These are phyloP conservation scores for Caenorhabditis latens DNA, from an alignment of 1,140 invertebrate genomes.

Conservation along the genomic window DNA sequence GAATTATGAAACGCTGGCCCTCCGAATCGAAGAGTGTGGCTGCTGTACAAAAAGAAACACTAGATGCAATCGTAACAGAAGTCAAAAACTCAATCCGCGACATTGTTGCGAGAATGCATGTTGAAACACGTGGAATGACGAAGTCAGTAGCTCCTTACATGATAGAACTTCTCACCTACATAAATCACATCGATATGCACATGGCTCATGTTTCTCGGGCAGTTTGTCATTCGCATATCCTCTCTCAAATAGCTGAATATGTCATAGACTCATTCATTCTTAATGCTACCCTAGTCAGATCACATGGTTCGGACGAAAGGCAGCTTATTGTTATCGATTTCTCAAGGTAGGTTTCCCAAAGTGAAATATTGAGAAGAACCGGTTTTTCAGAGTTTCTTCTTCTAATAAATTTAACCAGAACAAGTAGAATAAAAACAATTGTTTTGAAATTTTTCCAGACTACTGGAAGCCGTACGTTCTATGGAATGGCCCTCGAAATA, in stretches of 20 bases:
- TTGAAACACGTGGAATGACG: slow-evolving; percentile 46
- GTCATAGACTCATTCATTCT: slow-evolving; percentile 51
- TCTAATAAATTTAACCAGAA: too few species aligned
- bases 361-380: neutral
- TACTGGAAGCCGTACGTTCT: slow-evolving; percentile 14
- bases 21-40: slow-evolving; percentile 64
- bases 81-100: slow-evolving; percentile 63
- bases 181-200: slow-evolving; percentile 23
- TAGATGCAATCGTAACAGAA: slow-evolving; percentile 52
- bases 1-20: slow-evolving; percentile 71
- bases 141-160: slow-evolving; percentile 30
- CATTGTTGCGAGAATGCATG: slow-evolving; percentile 35
- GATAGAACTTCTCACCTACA: slow-evolving; percentile 33
- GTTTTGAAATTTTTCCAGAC: neutral
- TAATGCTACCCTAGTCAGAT: slow-evolving; percentile 31
- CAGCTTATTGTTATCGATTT: slow-evolving; percentile 32
- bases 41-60: slow-evolving; percentile 72
- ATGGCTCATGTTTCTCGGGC: slow-evolving; percentile 43
- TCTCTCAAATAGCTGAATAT: slow-evolving; percentile 38
- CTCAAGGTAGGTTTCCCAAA: neutral
- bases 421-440: too few species aligned
- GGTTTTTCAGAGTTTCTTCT: too few species aligned
- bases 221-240: slow-evolving; percentile 41
- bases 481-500: slow-evolving; percentile 45
- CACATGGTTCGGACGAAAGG: neutral